phyloP scores from a whole-genome alignment of 2,113 vertebrate genomes.

The Podilymbus podiceps region DNA sequence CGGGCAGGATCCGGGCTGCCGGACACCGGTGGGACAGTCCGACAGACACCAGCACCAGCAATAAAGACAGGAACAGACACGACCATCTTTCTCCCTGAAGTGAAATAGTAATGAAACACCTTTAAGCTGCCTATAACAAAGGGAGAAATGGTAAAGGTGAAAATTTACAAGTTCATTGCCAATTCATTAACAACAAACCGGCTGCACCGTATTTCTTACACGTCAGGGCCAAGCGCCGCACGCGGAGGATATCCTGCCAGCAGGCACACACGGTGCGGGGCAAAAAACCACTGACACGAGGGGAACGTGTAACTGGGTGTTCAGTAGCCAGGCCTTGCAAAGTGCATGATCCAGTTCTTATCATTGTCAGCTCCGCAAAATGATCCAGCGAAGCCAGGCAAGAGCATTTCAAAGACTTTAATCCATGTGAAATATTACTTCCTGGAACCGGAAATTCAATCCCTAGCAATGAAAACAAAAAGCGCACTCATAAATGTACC shows the following conservation, averaged over 20 bases:
- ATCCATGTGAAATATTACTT: conserved; percentile 56
- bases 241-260: background rate
- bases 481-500: conserved; percentile 11
- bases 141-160: background rate
- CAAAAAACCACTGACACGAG: background rate
- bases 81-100: background rate
- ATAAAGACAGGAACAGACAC: background rate
- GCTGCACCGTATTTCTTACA: background rate
- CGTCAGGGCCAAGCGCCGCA: background rate
- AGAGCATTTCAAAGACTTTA: conserved; percentile 54
- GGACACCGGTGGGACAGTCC: background rate
- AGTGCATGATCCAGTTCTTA: background rate
- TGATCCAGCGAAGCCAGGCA: background rate
- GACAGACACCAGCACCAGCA: background rate
- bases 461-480: conserved; percentile 44
- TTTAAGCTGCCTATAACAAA: background rate
- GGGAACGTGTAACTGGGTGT: background rate
- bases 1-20: background rate
- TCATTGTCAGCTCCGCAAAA: conserved; percentile 17
- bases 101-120: background rate
- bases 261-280: accelerated
- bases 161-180: background rate
- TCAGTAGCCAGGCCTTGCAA: background rate
- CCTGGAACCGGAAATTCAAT: conserved; percentile 61
- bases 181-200: background rate